A percentile compares a stretch with the other conserved stretches of the same genome.
Conservation (phyloP, 1,140 invertebrate genomes). For the Platorchestia sp. region DNA sequence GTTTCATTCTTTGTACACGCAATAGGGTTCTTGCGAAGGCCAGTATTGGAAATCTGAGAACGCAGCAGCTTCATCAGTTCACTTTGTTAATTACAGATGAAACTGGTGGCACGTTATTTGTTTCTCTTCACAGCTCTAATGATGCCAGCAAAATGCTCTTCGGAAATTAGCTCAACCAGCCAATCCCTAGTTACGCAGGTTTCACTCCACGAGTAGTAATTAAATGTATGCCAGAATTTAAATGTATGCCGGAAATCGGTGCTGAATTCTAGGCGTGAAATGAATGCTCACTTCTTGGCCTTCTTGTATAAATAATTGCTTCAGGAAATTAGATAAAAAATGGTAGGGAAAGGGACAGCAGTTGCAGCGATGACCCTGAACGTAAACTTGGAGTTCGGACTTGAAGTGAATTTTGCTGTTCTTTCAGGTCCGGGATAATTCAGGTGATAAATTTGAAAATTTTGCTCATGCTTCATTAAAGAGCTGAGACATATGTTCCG, state of each 20-base stretch:
- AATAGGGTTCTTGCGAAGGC: background rate
- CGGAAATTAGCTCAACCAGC: background rate
- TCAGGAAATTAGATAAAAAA: background rate
- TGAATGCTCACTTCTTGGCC: background rate
- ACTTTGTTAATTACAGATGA: background rate
- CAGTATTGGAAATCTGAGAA: background rate
- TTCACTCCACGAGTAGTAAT: background rate
- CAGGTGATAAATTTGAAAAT: background rate
- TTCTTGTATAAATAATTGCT: background rate
- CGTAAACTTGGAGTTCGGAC: background rate
- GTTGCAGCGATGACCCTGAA: background rate
- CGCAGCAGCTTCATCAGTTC: background rate
- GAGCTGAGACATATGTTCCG: background rate
- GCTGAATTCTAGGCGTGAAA: background rate
- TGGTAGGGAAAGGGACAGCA: background rate
- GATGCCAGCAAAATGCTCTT: background rate
- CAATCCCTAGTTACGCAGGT: background rate
- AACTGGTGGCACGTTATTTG: background rate
- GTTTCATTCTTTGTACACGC: background rate
- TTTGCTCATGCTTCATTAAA: background rate
- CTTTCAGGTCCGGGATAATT: background rate
- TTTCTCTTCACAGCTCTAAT: background rate
- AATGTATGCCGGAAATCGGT: background rate
- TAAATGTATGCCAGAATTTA: background rate
- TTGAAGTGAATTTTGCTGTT: background rate